A percentile compares a stretch with the other conserved stretches of the same genome.
phyloP scores from a whole-genome alignment of 2,797 vertebrate genomes.

The Amblyraja radiata region DNA sequence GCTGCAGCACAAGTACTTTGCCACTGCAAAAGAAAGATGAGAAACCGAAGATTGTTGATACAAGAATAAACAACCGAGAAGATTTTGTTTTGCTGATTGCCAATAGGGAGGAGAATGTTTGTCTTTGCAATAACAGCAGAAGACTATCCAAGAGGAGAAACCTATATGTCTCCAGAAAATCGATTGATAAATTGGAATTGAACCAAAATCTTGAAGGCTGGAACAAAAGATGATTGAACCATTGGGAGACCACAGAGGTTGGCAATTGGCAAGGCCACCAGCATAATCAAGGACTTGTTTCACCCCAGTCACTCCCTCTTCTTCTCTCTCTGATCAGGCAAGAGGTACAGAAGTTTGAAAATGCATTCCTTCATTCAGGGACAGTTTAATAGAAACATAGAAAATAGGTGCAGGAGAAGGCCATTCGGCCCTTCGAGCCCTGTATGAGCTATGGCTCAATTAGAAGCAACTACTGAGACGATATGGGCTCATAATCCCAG shows the following conservation, averaged over 20 bases:
- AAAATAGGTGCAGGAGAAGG: too few species aligned
- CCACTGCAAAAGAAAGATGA: background rate
- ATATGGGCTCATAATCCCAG: too few species aligned
- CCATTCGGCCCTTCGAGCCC: too few species aligned
- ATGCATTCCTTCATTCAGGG: too few species aligned
- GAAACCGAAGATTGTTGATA: background rate
- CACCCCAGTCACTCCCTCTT: too few species aligned
- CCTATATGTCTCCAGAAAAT: background rate
- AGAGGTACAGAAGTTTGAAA: too few species aligned
- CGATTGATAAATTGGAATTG: background rate
- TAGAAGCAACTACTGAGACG: too few species aligned
- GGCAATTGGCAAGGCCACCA: background rate
- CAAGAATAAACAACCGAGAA: background rate
- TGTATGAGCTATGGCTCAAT: too few species aligned
- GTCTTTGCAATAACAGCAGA: background rate
- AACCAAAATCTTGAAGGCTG: background rate
- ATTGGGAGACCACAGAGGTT: background rate
- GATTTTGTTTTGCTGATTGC: background rate
- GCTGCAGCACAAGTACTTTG: background rate
- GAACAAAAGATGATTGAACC: background rate
- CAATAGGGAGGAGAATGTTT: background rate
- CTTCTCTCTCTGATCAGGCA: too few species aligned
- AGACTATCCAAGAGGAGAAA: background rate
- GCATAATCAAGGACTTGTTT: too few species aligned
- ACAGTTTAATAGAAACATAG: too few species aligned